phyloP scores from a whole-genome alignment of 2,113 vertebrate species.

The Eurystomus gularis region DNA sequence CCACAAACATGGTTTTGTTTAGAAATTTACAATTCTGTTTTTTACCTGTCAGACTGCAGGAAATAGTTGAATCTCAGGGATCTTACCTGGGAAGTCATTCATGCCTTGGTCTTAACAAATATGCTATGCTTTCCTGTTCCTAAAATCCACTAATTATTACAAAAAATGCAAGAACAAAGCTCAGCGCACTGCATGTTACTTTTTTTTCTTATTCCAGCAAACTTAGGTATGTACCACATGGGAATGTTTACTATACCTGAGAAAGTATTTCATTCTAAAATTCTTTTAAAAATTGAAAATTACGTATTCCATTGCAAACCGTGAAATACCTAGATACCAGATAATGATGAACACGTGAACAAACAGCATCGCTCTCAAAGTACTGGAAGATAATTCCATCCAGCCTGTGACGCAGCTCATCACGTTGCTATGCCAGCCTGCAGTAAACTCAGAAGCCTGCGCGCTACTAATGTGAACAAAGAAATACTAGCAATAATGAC shows the following conservation, averaged over 20 bases:
- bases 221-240: neutral
- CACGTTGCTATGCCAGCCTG: neutral
- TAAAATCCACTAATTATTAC: neutral
- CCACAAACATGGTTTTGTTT: neutral
- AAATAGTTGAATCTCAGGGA: neutral
- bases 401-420: neutral
- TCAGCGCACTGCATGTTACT: neutral
- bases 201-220: neutral
- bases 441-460: neutral
- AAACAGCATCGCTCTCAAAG: too few species aligned
- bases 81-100: neutral
- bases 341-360: accelerated
- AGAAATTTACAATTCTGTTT: neutral
- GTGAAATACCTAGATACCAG: neutral
- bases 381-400: neutral
- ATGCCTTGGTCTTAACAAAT: neutral
- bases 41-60: neutral
- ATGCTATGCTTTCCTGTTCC: neutral
- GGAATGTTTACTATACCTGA: neutral
- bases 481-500: neutral
- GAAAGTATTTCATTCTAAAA: neutral
- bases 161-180: neutral
- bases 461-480: accelerated
- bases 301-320: neutral
- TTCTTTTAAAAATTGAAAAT: neutral